Conservation (phyloP, 2,888 invertebrate species). For the Coecobrya sp. region DNA sequence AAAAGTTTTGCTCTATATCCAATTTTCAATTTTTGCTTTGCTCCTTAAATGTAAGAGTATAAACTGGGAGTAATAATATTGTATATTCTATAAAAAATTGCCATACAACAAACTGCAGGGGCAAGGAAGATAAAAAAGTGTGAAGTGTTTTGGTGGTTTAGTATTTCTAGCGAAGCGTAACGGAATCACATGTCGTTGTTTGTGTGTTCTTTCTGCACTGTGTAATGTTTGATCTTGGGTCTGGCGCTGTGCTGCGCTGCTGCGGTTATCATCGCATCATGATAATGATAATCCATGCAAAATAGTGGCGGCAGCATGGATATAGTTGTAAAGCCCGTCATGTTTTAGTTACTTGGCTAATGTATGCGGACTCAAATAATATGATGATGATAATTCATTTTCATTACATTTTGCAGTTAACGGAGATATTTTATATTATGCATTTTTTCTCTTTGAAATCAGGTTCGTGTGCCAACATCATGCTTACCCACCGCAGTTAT, state of each 20-base stretch:
- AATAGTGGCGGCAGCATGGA: not conserved
- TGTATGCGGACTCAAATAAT: constrained; percentile 22
- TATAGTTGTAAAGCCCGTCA: not conserved
- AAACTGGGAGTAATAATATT: constrained; percentile 44
- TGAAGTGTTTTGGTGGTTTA: constrained; percentile 69
- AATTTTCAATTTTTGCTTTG: not conserved
- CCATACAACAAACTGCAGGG: constrained; percentile 1
- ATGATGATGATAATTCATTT: constrained; percentile 46
- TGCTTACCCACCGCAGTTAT: constrained; percentile 90
- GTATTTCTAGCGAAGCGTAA: constrained; percentile 64
- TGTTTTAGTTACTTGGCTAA: constrained; percentile 15
- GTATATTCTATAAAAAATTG: constrained; percentile 56
- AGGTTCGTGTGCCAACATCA: constrained; percentile 90
- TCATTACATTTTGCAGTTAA: constrained; percentile 50
- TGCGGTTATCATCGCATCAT: constrained; percentile 45
- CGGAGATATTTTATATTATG: constrained; percentile 20
- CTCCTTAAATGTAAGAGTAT: not conserved
- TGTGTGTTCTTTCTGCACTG: constrained; percentile 55
- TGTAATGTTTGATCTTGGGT: constrained; percentile 33
- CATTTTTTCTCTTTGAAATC: constrained; percentile 53
- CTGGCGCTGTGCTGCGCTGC: constrained; percentile 26
- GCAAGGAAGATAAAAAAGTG: constrained; percentile 58
- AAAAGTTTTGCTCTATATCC: constrained; percentile 61
- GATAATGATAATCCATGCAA: constrained; percentile 13
- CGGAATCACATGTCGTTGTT: constrained; percentile 56